These are phyloP conservation scores for Dascillus cervinus DNA, from an alignment of 2,888 invertebrate species.

Conservation along the genomic window DNA sequence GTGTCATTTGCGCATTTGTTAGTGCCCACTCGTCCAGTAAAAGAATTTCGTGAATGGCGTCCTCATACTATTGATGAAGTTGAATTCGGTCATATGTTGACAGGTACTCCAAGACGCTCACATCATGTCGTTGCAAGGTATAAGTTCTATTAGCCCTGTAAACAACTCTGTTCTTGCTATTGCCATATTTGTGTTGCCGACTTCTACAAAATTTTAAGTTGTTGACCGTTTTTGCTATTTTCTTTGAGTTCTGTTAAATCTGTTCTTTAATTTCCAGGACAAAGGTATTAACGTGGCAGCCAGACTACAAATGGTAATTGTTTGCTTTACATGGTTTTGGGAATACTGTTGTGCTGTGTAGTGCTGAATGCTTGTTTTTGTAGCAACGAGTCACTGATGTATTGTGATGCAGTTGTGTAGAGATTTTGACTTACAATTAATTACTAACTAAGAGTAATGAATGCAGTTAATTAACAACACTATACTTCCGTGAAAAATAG, in stretches of 20 bases:
- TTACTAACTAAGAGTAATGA: too few relatives aligned
- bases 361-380: too few relatives aligned
- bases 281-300: constrained; percentile 78
- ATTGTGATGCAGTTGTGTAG: too few relatives aligned
- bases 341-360: too few relatives aligned
- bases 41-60: constrained; percentile 45
- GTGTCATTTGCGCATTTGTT: constrained; percentile 82
- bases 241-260: too few relatives aligned
- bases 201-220: neutral
- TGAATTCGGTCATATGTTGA: constrained; percentile 8
- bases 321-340: too few relatives aligned
- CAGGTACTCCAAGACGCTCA: constrained; percentile 5
- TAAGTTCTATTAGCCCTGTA: neutral
- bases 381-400: too few relatives aligned
- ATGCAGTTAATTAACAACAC: too few relatives aligned
- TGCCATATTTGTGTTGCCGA: neutral
- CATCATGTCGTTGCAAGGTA: constrained; percentile 53
- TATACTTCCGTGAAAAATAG: too few relatives aligned
- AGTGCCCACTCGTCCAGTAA: constrained; percentile 57
- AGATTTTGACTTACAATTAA: too few relatives aligned
- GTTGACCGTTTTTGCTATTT: too few relatives aligned
- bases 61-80: constrained; percentile 33
- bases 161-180: neutral
- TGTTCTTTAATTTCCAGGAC: constrained; percentile 68
- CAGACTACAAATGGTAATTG: constrained; percentile 76